Evolutionary conservation across 64 coral and sea anemone species (phyloP), one percentile per base, ranked within the genome.

Genomic region (Pocillopora verrucosa): DNA sequence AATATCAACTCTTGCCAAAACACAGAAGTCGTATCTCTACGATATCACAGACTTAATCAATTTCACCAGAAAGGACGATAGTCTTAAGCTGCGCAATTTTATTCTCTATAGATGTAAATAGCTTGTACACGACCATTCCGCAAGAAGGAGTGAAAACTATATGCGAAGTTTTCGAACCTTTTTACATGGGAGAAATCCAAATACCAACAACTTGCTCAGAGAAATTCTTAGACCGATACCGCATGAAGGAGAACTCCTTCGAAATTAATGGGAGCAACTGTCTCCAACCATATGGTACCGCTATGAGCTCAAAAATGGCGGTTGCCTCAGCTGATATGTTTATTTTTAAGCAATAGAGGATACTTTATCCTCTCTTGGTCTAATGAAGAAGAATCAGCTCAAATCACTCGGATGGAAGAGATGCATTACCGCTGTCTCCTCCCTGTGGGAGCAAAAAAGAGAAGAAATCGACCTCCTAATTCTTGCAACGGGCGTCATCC

Each of bases 281-380:
- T 20, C 24, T 88, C 63, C 58, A 77, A 58, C 74, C 35, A 59
- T 51, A 87, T 22, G 20, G 69, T 11, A 87, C 69, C 25, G 45
- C 84, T 0, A 88, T 88, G 86, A 73, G 73, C 11, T 74, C 86
- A 58, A 65, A 76, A 20, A 88, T 37, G 45, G 86, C 86, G 11
- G 73, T 76, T 22, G 61, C 73, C 4, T 88, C 60, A 19, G 86
- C 78, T 3, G 59, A 59, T 16, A 81, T 81, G 17, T 81, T 81
- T 30, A 81, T 81, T 56, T 56, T 51, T 51, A 51, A 7, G 7
- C 78, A 34, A 36, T 34, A 25, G 25, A 62, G 25, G 80, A 62
- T 63, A 59, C 25, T 11, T 30, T 16, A 63, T 24, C 25, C 24
- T 64, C 59, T 51, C 41, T 51, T 51, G 7, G 41, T 51, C 41